These are phyloP conservation scores for Channa argus DNA, from an alignment of 2,113 vertebrate genomes.

Conservation along the genomic window DNA sequence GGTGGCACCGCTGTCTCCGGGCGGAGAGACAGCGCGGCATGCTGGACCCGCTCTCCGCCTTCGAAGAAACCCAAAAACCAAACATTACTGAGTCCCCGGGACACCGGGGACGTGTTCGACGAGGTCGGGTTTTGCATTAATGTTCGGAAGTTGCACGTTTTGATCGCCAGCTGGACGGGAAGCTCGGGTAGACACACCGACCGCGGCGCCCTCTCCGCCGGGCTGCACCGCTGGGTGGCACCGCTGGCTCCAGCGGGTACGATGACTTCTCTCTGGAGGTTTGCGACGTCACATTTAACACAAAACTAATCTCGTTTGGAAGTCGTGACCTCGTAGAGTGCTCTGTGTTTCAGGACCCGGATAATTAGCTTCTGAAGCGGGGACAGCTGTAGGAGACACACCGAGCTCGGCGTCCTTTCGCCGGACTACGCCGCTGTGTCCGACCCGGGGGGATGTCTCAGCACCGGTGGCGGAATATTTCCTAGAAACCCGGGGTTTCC, in stretches of 20 bases:
- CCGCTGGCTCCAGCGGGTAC: constrained; percentile 47
- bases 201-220: constrained; percentile 40
- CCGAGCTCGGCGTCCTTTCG: constrained; percentile 31
- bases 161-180: not conserved
- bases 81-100: not conserved
- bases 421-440: constrained; percentile 34
- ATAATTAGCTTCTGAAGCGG: not conserved
- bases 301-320: not conserved
- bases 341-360: not conserved
- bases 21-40: constrained; percentile 33
- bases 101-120: accelerated
- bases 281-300: not conserved
- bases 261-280: constrained; percentile 5
- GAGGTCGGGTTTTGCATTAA: not conserved
- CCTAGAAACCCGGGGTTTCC: constrained; percentile 1
- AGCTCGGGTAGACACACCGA: constrained; percentile 11
- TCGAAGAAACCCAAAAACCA: not conserved
- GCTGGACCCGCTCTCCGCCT: constrained; percentile 6
- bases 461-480: not conserved
- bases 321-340: not conserved
- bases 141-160: not conserved
- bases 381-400: not conserved
- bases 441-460: constrained; percentile 39
- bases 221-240: constrained; percentile 37
- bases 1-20: constrained; percentile 66